Percentiles rank a stretch among this genome's conserved stretches.
These are phyloP conservation scores for Sminthurides bifidus DNA, from an alignment of 1,140 invertebrate species.

Conservation along the genomic window DNA sequence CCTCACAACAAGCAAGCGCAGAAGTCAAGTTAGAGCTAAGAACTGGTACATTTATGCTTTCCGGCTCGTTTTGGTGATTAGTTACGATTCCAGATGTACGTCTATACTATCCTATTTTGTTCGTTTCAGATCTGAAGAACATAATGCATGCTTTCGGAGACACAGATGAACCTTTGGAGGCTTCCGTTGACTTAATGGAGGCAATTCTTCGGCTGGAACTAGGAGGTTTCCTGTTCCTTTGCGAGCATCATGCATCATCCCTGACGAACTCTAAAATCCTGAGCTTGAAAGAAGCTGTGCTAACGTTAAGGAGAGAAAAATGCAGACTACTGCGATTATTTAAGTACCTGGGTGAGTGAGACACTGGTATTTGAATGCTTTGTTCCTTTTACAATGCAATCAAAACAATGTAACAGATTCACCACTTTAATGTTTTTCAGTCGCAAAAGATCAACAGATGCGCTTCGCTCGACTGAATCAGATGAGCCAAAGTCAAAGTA, in stretches of 20 bases:
- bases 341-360: slow-evolving; percentile 23
- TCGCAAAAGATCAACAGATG: slow-evolving; percentile 17
- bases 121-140: slow-evolving; percentile 20
- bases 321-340: slow-evolving; percentile 13
- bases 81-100: background rate
- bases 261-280: slow-evolving; percentile 6
- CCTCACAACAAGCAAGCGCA: background rate
- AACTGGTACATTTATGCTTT: background rate
- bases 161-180: slow-evolving; percentile 10
- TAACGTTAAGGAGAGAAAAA: slow-evolving; percentile 15
- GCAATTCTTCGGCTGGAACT: slow-evolving; percentile 17
- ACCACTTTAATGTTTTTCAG: slow-evolving; percentile 5
- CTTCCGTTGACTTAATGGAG: slow-evolving; percentile 24
- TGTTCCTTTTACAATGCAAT: background rate
- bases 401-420: background rate
- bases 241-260: slow-evolving; percentile 6
- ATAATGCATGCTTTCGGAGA: slow-evolving; percentile 30
- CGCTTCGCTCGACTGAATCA: too few species aligned
- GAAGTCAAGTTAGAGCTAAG: background rate
- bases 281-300: slow-evolving; percentile 21
- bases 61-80: background rate
- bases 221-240: slow-evolving; percentile 19
- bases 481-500: slow-evolving; percentile 2
- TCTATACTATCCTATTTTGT: background rate
- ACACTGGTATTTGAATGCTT: background rate